Percentiles rank a stretch among this genome's conserved stretches.
Conservation (phyloP, 2,888 invertebrate genomes). For the Ethmia dodecea region DNA sequence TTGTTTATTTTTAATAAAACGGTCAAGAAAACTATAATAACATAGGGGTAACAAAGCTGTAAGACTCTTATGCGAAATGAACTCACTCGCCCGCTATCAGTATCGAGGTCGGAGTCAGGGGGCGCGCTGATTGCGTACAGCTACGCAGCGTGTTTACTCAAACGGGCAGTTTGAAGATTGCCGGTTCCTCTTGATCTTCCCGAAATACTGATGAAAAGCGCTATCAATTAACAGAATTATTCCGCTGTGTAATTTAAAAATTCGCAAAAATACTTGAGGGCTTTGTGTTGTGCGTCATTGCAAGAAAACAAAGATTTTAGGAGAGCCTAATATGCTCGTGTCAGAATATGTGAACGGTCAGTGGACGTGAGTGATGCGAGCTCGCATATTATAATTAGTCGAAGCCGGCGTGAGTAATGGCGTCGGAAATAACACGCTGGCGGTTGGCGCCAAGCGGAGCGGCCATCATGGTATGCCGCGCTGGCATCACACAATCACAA, state of each 20-base stretch:
- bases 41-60: no score
- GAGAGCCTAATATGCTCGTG: conserved; percentile 3
- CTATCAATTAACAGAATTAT: neutral
- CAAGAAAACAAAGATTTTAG: conserved; percentile 10
- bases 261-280: neutral
- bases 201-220: conserved; percentile 26
- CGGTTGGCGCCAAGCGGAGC: conserved; percentile 62
- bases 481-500: conserved; percentile 12
- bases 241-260: neutral
- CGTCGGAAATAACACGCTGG: conserved; percentile 70
- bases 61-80: no score
- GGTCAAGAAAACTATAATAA: no score
- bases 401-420: conserved; percentile 72
- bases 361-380: conserved; percentile 49
- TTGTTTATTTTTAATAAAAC: no score
- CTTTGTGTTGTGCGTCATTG: conserved; percentile 17
- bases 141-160: conserved; percentile 44
- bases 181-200: conserved; percentile 57
- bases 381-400: conserved; percentile 73
- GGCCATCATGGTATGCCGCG: conserved; percentile 5
- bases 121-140: conserved; percentile 55
- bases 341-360: conserved; percentile 44
- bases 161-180: conserved; percentile 40
- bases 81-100: conserved; percentile 31
- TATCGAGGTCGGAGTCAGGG: conserved; percentile 50